Conservation (phyloP, 2,888 invertebrate genomes). For the Acleris laterana region DNA sequence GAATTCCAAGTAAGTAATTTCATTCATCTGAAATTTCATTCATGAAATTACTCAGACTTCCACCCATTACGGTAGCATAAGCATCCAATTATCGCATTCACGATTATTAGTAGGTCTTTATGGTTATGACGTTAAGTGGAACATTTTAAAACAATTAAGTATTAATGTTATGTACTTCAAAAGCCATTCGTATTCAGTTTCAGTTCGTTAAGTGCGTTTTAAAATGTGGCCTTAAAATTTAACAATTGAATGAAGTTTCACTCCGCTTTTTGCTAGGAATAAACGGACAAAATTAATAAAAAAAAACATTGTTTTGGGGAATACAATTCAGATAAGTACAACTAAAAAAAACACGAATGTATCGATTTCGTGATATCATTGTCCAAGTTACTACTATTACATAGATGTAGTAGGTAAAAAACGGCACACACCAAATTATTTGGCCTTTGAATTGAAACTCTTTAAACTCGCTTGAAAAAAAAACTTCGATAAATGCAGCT, state of each 20-base stretch:
- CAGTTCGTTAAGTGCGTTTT: constrained; percentile 14
- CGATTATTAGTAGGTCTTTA: background rate
- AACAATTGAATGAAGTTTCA: background rate
- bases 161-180: constrained; percentile 20
- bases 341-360: too few species aligned
- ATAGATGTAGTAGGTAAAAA: background rate
- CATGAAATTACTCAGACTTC: background rate
- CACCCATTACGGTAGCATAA: background rate
- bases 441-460: too few species aligned
- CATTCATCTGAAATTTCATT: too few species aligned
- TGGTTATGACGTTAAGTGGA: constrained; percentile 12
- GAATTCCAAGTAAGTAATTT: too few species aligned
- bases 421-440: background rate
- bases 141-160: constrained; percentile 15
- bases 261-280: background rate
- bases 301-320: too few species aligned
- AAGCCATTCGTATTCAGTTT: constrained; percentile 22
- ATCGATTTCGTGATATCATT: too few species aligned
- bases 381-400: too few species aligned
- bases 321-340: too few species aligned
- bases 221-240: constrained; percentile 6
- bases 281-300: too few species aligned
- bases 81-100: background rate
- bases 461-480: too few species aligned
- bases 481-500: too few species aligned